Conservation (phyloP, 2,797 vertebrate genomes). For the Enteromius trimaculatus region DNA sequence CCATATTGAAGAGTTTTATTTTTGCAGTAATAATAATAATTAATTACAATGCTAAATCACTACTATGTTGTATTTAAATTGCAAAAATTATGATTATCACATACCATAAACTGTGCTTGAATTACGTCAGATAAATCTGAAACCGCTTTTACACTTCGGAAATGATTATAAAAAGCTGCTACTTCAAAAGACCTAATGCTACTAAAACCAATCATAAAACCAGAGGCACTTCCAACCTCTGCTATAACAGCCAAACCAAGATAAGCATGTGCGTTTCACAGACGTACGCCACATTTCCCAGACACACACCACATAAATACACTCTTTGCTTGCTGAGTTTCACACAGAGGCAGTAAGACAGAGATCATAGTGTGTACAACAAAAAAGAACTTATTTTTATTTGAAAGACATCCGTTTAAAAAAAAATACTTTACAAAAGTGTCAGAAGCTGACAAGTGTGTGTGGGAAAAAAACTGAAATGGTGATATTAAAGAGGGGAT, state of each 20-base stretch:
- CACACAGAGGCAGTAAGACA: constrained; percentile 27
- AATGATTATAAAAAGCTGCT: constrained; percentile 40
- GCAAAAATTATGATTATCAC: neutral
- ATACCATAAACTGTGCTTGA: constrained; percentile 6
- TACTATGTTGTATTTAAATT: neutral
- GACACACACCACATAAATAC: neutral
- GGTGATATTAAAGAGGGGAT: constrained; percentile 41
- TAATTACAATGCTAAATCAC: neutral
- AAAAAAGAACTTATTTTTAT: constrained; percentile 41
- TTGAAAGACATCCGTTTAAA: constrained; percentile 48
- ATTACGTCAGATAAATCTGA: constrained; percentile 11
- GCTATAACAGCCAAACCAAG: constrained; percentile 21
- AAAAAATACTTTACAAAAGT: constrained; percentile 60
- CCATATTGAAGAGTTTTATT: neutral
- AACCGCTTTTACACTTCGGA: constrained; percentile 35
- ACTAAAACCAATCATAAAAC: constrained; percentile 38
- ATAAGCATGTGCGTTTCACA: constrained; percentile 21
- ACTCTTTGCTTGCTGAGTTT: neutral
- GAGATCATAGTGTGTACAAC: constrained; percentile 6
- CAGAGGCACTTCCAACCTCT: constrained; percentile 37
- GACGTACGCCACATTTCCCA: neutral
- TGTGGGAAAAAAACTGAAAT: constrained; percentile 28
- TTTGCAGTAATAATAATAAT: constrained; percentile 1
- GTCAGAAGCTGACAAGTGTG: constrained; percentile 45
- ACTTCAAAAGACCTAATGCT: constrained; percentile 45